A percentile compares a stretch with the other conserved stretches of the same genome.
phyloP scores from a whole-genome alignment of 2,888 invertebrate species.

The Chymomyza fuscimana region DNA sequence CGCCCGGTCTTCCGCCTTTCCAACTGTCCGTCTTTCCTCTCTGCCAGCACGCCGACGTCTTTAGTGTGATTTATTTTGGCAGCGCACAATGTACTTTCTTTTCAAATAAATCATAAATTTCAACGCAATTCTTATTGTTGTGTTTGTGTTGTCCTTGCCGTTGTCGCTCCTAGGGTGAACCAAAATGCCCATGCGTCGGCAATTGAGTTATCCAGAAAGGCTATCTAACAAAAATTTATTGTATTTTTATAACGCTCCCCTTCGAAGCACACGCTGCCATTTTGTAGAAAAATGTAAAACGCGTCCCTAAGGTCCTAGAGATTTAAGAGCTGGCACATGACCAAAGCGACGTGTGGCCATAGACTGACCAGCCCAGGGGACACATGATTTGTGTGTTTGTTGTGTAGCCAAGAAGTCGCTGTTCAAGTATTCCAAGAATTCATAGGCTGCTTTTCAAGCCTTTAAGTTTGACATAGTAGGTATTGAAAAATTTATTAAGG shows the following conservation, averaged over 20 bases:
- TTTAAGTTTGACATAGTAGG: neutral
- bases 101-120: constrained; percentile 75
- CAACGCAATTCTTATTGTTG: constrained; percentile 53
- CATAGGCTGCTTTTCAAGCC: neutral
- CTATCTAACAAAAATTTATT: constrained; percentile 66
- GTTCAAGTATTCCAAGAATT: neutral
- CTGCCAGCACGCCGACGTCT: constrained; percentile 43
- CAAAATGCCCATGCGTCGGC: constrained; percentile 41
- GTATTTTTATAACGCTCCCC: constrained; percentile 67
- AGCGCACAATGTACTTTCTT: constrained; percentile 69
- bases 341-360: constrained; percentile 57
- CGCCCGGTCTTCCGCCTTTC: neutral
- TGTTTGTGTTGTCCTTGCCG: constrained; percentile 26
- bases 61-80: constrained; percentile 73
- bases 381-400: constrained; percentile 20
- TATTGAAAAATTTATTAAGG: neutral
- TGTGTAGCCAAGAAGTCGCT: neutral
- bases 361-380: constrained; percentile 23
- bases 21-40: neutral
- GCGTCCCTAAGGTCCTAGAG: constrained; percentile 43
- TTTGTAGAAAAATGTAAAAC: constrained; percentile 68
- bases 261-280: constrained; percentile 38
- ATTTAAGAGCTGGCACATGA: constrained; percentile 60
- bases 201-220: constrained; percentile 70
- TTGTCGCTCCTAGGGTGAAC: constrained; percentile 12